Base-by-base conservation (phyloP, 2,888 invertebrate species). In the Agrotis exclamationis region DNA sequence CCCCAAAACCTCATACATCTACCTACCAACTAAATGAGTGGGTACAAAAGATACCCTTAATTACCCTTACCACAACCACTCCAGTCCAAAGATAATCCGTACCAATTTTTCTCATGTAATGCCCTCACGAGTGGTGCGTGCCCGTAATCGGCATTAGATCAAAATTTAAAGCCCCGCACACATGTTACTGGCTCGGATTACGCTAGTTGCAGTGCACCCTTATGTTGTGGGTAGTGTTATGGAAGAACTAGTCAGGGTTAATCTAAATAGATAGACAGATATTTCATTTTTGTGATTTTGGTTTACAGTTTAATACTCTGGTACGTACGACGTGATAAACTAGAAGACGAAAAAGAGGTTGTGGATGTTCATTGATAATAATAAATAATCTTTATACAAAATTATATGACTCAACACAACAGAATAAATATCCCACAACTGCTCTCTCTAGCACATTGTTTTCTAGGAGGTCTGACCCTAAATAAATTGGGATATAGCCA, bases 61-160 rank as follows among this genome's bases (percentile, higher is more conserved):
- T 83, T 80, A 76, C 76, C 65, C 67, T 64, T 60, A 78, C 76
- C 70, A 67, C 63, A 76, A 74, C 76, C 78, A 76, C 84, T 79
- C 62, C 47, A 67, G 33, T 56, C n/a, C 56, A 33, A 11, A 33
- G 66, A 54, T 85, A 85, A 85, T 85, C 83, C 76, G 20, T 7
- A 75, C 78, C 80, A 82, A 84, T 85, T 85, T 85, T 86, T 80
- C 79, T 76, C 74, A 67, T 80, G 82, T 85, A 82, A 82, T 79
- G 28, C 77, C 79, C 82, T 45, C 74, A 74, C 63, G 73, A 84
- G 80, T 79, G 86, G 86, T 92, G 92, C 93, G 94, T 94, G 94
- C 88, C 77, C 77, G 88, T 95, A 95, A 96, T 96, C 95, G 92
- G 89, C 90, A 94, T 94, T 92, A 93, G 92, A 95, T 95, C 94